Percentiles rank a stretch among this genome's conserved stretches.
Evolutionary conservation across 2,113 vertebrate species (phyloP).

Genomic region (Cettia cetti): DNA sequence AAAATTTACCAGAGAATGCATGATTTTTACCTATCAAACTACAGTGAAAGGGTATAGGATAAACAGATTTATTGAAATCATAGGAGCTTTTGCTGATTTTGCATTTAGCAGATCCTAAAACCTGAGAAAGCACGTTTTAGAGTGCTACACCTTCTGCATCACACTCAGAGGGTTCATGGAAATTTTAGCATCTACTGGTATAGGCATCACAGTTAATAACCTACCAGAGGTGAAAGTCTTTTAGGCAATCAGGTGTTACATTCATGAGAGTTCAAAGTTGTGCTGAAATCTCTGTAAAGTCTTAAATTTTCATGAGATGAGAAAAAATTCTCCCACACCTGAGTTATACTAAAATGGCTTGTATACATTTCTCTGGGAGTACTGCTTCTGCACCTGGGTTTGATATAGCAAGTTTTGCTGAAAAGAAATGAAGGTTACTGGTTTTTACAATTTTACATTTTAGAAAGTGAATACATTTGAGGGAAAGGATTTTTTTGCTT

Average conservation of each 20-base stretch:
- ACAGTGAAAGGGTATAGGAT: neutral
- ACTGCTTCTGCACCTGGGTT: neutral
- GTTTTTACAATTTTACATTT: neutral
- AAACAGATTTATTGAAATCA: neutral
- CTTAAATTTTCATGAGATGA: slow-evolving; percentile 2
- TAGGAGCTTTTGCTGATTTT: neutral
- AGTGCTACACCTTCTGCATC: neutral
- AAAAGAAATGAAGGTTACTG: neutral
- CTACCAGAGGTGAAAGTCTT: neutral
- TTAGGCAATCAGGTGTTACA: neutral
- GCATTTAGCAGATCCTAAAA: neutral
- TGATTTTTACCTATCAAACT: neutral
- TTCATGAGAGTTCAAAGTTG: neutral
- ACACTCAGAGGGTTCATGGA: neutral
- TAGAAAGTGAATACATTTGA: neutral
- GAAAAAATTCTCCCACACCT: neutral
- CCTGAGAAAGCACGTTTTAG: neutral
- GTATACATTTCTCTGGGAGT: neutral
- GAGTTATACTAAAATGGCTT: neutral
- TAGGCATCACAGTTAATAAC: neutral
- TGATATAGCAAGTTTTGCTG: neutral
- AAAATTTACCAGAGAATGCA: neutral
- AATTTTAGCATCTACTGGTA: neutral
- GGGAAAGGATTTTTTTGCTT: neutral
- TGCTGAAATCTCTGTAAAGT: neutral